Percentiles rank a stretch among this genome's conserved stretches.
Evolutionary conservation across 2,113 vertebrate genomes (phyloP).

Genomic region (Thinocorus orbignyianus): DNA sequence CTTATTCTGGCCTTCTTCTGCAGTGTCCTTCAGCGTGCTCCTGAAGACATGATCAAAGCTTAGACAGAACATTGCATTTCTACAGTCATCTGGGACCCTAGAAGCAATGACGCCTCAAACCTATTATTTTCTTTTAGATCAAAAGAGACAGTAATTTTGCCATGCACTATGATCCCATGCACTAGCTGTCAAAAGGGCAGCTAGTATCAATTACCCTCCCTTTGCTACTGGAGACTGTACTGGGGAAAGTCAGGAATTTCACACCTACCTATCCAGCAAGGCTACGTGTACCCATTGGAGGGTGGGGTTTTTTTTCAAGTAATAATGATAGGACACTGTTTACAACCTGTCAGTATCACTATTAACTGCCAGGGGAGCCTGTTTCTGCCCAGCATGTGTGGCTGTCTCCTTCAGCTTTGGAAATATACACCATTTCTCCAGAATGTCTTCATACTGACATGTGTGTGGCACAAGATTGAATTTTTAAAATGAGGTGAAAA

Average conservation of each 20-base stretch:
- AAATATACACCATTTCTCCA: not conserved
- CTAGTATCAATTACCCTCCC: not conserved
- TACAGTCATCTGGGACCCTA: not conserved
- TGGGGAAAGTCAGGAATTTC: conserved; percentile 43
- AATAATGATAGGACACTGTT: conserved; percentile 8
- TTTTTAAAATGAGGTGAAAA: not conserved
- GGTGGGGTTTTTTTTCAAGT: not conserved
- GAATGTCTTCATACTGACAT: not conserved
- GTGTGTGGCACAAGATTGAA: not conserved
- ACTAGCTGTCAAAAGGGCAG: not conserved
- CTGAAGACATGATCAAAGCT: not conserved
- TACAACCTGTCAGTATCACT: conserved; percentile 3
- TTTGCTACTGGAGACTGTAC: not conserved
- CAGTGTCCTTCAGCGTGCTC: not conserved
- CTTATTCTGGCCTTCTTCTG: not conserved
- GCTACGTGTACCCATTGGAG: not conserved
- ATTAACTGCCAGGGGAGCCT: not conserved
- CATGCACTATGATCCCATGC: not conserved
- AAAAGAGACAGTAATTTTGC: not conserved
- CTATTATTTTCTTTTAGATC: not conserved
- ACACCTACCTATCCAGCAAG: conserved; percentile 23
- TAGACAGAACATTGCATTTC: not conserved
- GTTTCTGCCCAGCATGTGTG: not conserved
- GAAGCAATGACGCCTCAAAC: not conserved
- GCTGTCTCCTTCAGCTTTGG: not conserved